A percentile compares a stretch with the other conserved stretches of the same genome.
Evolutionary conservation across 2,113 vertebrate genomes (phyloP).

Genomic region (Dunckerocampus dactyliophorus): DNA sequence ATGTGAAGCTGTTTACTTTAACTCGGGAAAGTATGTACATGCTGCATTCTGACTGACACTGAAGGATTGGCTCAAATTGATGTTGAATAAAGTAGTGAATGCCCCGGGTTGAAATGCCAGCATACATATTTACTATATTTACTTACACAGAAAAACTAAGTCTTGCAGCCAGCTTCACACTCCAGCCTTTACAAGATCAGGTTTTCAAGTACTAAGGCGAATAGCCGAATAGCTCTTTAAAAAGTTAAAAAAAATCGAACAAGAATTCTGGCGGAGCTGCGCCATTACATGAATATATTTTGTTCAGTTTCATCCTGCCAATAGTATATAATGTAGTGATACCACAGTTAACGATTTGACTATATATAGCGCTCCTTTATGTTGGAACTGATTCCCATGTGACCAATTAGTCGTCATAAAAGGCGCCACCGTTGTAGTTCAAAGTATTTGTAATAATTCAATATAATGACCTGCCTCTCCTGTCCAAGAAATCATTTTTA

Average conservation of each 20-base stretch:
- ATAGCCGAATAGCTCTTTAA: slow-evolving; percentile 17
- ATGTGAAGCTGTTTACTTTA: slow-evolving; percentile 17
- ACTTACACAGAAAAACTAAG: slow-evolving; percentile 28
- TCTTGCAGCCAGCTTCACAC: slow-evolving; percentile 22
- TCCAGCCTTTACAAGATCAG: slow-evolving; percentile 7
- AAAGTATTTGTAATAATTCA: slow-evolving; percentile 62
- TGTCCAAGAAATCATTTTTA: slow-evolving; percentile 67
- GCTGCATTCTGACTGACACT: slow-evolving; percentile 52
- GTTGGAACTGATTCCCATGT: slow-evolving; percentile 55
- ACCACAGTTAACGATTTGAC: slow-evolving; percentile 41
- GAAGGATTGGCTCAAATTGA: slow-evolving; percentile 40
- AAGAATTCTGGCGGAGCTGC: slow-evolving; percentile 20
- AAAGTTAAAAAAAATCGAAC: slow-evolving; percentile 18
- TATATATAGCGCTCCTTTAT: slow-evolving; percentile 49
- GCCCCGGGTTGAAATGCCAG: slow-evolving; percentile 21
- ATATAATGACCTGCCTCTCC: slow-evolving; percentile 48
- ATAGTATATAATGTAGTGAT: slow-evolving; percentile 31
- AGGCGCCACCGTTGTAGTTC: slow-evolving; percentile 44
- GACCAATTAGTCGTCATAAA: slow-evolving; percentile 68
- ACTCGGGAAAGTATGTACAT: slow-evolving; percentile 17
- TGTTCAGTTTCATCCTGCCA: slow-evolving; percentile 24
- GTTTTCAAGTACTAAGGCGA: slow-evolving; percentile 2
- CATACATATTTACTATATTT: slow-evolving; percentile 35
- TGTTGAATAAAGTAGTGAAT: slow-evolving; percentile 17
- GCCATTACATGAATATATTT: slow-evolving; percentile 9